These are phyloP conservation scores for Anticlea derivata DNA, from an alignment of 2,888 invertebrate genomes.

Conservation along the genomic window DNA sequence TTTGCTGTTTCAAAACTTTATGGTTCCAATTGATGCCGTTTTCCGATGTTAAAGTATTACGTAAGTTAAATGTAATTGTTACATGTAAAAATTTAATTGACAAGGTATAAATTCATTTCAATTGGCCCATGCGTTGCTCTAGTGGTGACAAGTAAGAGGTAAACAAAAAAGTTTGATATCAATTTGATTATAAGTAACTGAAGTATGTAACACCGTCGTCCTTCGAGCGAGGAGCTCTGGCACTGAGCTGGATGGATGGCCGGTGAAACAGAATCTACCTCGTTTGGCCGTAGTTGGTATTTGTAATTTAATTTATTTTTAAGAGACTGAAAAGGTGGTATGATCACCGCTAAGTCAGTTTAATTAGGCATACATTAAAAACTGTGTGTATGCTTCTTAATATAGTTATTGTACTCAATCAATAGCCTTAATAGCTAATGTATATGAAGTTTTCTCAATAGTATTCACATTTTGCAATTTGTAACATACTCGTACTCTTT, in stretches of 20 bases:
- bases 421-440: slow-evolving; percentile 38
- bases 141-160: slow-evolving; percentile 24
- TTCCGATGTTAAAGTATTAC: slow-evolving; percentile 23
- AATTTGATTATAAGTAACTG: slow-evolving; percentile 25
- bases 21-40: slow-evolving; percentile 14
- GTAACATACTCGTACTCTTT: slow-evolving; percentile 32
- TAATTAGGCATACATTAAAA: slow-evolving; percentile 25
- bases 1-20: slow-evolving; percentile 13
- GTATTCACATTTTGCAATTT: slow-evolving; percentile 33
- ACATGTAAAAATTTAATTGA: slow-evolving; percentile 28
- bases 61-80: slow-evolving; percentile 22
- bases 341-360: slow-evolving; percentile 65
- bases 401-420: slow-evolving; percentile 31
- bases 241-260: not conserved
- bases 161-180: slow-evolving; percentile 29
- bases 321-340: slow-evolving; percentile 81
- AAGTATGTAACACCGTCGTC: slow-evolving; percentile 19
- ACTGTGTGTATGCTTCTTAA: slow-evolving; percentile 28
- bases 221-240: not conserved
- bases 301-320: slow-evolving; percentile 43
- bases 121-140: slow-evolving; percentile 17
- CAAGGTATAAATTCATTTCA: slow-evolving; percentile 22
- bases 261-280: slow-evolving; percentile 27
- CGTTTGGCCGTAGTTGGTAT: slow-evolving; percentile 37
- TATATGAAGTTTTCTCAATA: slow-evolving; percentile 32